Evolutionary conservation across 1,140 invertebrate species (phyloP), one percentile per base, ranked within the genome.

Genomic region (Lepidotrigona ventralis): DNA sequence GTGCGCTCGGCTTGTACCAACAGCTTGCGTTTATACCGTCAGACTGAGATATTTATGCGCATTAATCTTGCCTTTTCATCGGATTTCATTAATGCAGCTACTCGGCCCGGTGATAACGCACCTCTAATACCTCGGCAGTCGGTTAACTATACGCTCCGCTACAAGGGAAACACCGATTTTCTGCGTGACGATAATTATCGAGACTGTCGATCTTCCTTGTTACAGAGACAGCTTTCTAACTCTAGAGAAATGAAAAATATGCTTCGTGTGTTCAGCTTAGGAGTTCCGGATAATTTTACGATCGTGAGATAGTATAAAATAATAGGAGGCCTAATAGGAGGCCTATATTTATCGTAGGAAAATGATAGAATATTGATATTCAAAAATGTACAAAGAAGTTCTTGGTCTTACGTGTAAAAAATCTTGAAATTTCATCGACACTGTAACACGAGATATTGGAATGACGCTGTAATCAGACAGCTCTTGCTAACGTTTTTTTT

Each of bases 51-150:
- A 89, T 88, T 89, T 86, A 86, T 86, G 88, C 72, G 79, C 87
- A 86, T 88, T 89, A 88, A 88, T 88, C 85, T 86, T 51, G 79
- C 72, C 82, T 86, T 86, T 85, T 89, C 87, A 86, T 88, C 85
- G 81, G 87, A 86, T 89, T 88, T 89, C 79, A 89, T 89, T 89
- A 89, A 89, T 83, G 69, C 86, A 66, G 46, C 82, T 51, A 73
- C 86, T 72, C 69, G 39, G 70, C 29, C 75, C 75, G 53, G 75
- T 81, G 86, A 88, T 88, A 87, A 87, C 86, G 75, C 78, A 60
- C 68, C 60, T 75, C 68, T 81, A 85, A 87, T 87, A 81, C 63
- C 76, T 66, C 17, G 26, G 11, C 21, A 1, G 58, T n/a, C 39
- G 56, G 69, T 79, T 68, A 83, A 73, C 75, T 60, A 58, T 66